Evolutionary conservation across 2,797 vertebrate genomes (phyloP), one percentile per base, ranked within the genome.

Genomic region (Myotis vivesi): DNA sequence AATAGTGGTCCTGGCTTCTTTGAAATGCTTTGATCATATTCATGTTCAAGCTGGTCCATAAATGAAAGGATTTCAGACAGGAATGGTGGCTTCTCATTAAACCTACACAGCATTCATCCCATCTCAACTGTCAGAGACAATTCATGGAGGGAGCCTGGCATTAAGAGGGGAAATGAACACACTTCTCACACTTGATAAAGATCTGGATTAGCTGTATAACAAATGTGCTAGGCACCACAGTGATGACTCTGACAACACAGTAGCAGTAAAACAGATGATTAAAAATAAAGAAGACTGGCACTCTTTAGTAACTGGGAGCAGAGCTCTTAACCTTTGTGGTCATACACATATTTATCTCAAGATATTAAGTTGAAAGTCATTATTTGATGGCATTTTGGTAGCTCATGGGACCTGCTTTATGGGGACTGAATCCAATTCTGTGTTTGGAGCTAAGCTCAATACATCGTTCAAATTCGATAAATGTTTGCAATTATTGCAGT

Each of bases 241-340:
- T 44, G 75, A 94, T 64, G 80, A 72, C 91, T 91, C 89, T 92
- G 89, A 95, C 92, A 94, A 41, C 72, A 82, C 6, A 89, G 94
- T 33, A 72, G 83, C 33, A 86, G 91, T 96, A 95, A 96, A 95
- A 92, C 28, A 51, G 92, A 95, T 89, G 96, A 96, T 96, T 95
- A 95, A 88, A 95, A 92, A 86, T 86, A 87, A 91, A 84, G 94
- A 55, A 80, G 84, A 82, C 83, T 71, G 81, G 30, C 53, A 28
- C 59, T 75, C 49, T 94, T 36, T 88, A 38, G 71, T 86, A 81
- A 95, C 55, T 81, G 76, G 89, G 94, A 96, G 89, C 89, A 94
- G 93, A 94, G 76, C 89, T 83, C 93, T 96, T 97, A 95, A 96
- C 91, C 96, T 96, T 90, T 91, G 76, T 68, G 94, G 80, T 82